phyloP scores from a whole-genome alignment of 2,888 invertebrate species.

The Anorthoa munda region DNA sequence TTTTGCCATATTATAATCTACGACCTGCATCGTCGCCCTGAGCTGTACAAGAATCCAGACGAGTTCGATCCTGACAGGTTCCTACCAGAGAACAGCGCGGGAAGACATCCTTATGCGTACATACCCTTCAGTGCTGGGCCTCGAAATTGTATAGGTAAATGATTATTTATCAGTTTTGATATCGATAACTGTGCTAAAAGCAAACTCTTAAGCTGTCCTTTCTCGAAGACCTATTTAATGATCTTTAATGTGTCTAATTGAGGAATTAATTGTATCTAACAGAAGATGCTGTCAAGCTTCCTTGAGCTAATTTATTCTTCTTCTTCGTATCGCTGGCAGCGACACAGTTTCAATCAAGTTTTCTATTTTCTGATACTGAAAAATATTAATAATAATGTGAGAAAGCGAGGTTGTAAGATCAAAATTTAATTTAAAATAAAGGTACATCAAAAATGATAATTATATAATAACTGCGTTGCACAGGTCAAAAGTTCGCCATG shows the following conservation, averaged over 20 bases:
- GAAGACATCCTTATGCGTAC: constrained; percentile 92
- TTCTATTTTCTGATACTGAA: no score
- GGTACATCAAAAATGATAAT: background rate
- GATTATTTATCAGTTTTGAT: background rate
- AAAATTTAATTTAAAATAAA: background rate
- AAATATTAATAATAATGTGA: no score
- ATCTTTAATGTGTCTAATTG: no score
- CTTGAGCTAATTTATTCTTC: no score
- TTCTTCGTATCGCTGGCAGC: no score
- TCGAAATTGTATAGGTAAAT: constrained; percentile 91
- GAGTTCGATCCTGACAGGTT: constrained; percentile 94
- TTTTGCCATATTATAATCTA: constrained; percentile 91
- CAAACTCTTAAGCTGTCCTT: background rate
- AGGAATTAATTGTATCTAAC: no score
- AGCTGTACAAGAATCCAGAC: constrained; percentile 92
- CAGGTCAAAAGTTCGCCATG: constrained; percentile 92
- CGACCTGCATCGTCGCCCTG: constrained; percentile 92
- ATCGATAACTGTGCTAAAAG: background rate
- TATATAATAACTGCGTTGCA: constrained; percentile 37
- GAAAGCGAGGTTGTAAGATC: background rate
- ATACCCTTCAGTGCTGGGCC: constrained; percentile 93
- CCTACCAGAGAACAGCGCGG: constrained; percentile 88
- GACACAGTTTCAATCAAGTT: no score
- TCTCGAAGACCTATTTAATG: no score
- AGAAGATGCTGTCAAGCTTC: background rate